Conservation (phyloP, 1,140 invertebrate species). For the Cataglyphis hispanica region DNA sequence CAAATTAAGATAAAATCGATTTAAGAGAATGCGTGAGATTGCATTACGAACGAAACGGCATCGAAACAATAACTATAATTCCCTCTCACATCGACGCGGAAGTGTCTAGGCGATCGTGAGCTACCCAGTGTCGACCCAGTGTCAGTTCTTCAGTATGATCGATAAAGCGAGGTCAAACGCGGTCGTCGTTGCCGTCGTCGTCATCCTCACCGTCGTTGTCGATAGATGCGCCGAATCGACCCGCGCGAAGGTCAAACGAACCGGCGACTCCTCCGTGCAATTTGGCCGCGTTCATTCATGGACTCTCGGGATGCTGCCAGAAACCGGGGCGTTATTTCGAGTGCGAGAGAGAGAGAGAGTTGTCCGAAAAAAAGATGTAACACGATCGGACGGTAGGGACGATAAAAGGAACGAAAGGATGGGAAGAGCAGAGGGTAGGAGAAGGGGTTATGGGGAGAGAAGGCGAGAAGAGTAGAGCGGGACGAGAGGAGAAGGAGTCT, state of each 20-base stretch:
- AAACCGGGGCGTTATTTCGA: constrained; percentile 57
- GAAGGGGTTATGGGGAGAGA: constrained; percentile 16
- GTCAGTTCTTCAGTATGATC: constrained; percentile 61
- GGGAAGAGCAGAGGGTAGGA: constrained; percentile 1
- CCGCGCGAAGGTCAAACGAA: constrained; percentile 64
- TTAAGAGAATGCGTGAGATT: neutral
- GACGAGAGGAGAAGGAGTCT: constrained; percentile 33
- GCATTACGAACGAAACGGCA: constrained; percentile 1
- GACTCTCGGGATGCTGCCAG: constrained; percentile 13
- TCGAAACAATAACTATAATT: constrained; percentile 25
- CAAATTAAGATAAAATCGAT: neutral
- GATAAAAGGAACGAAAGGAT: constrained; percentile 14
- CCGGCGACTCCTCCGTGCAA: constrained; percentile 38
- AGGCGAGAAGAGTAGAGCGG: neutral
- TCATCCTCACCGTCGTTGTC: constrained; percentile 33
- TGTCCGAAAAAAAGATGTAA: constrained; percentile 37
- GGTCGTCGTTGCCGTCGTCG: constrained; percentile 52
- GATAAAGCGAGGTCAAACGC: constrained; percentile 68
- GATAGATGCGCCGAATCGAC: constrained; percentile 64
- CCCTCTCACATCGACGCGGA: constrained; percentile 8
- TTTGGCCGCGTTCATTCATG: constrained; percentile 68
- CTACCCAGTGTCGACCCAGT: constrained; percentile 40
- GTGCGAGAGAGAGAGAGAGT: constrained; percentile 37
- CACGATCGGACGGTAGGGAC: constrained; percentile 6
- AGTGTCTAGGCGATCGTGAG: constrained; percentile 26